These are phyloP conservation scores for Ginglymostoma cirratum DNA, from an alignment of 2,113 vertebrate genomes.

Conservation along the genomic window DNA sequence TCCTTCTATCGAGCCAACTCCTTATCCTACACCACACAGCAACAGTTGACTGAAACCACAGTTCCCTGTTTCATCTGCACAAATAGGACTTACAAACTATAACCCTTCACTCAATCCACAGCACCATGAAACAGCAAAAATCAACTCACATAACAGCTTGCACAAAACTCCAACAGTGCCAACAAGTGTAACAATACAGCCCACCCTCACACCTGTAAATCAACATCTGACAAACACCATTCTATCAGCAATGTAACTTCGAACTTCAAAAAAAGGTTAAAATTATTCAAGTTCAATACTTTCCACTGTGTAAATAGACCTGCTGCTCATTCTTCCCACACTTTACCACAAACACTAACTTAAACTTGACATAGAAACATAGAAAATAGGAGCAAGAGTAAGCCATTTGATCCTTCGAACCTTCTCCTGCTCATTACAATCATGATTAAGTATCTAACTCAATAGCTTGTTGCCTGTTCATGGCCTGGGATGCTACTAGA, in stretches of 20 bases:
- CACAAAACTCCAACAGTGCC: not conserved
- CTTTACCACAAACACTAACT: not conserved
- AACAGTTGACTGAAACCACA: not conserved
- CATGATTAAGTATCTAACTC: too few species aligned
- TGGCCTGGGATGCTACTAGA: not conserved
- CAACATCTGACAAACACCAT: not conserved
- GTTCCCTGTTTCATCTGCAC: not conserved
- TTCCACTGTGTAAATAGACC: not conserved
- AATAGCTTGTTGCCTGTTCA: not conserved
- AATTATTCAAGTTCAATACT: not conserved
- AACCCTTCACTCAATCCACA: not conserved
- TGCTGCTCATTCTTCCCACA: not conserved
- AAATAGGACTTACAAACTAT: not conserved
- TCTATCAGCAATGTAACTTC: not conserved
- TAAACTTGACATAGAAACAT: not conserved
- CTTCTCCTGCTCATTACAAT: too few species aligned
- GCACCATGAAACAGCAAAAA: not conserved
- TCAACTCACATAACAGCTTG: not conserved
- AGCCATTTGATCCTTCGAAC: too few species aligned
- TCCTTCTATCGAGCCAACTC: not conserved
- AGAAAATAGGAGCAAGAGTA: too few species aligned
- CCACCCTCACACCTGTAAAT: not conserved
- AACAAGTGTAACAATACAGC: not conserved
- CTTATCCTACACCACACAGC: conserved; percentile 4
- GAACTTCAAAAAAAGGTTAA: not conserved